Base-by-base conservation (phyloP, 92 coral and sea anemone genomes). In the Parazoanthus darwini region DNA sequence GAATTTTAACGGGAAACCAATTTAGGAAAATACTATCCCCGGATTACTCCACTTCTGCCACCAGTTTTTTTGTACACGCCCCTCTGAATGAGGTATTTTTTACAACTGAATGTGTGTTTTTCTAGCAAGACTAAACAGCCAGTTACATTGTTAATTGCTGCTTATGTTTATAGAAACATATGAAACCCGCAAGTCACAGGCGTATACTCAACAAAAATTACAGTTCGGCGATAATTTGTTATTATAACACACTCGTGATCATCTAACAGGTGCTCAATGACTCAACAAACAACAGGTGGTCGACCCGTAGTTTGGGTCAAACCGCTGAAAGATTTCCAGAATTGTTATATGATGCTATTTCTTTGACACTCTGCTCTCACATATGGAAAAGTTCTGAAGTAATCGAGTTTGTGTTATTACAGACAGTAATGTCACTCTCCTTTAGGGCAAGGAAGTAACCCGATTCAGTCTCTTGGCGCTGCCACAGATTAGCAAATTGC, bases 291-390 rank as follows among this genome's bases (percentile, higher is more conserved):
- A 76, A 76, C 80, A 36, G 80, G 80, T 76, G 80, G 5, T 54
- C 25, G 48, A 37, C 25, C 65, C 42, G 78, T 23, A 16, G 44
- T 71, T 70, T 16, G n/a, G 25, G 38, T 70, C 66, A 70, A 71
- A 72, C 43, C 25, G 68, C 67, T 15, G 68, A 33, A 74, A 33
- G 37, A 15, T 46, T 67, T 72, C 87, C 87, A 71, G 68, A 46
- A 44, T 48, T 46, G 79, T 29, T 48, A 80, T 71, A 33, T 84
- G 87, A 84, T 84, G 50, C 77, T 38, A 82, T 82, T 68, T 46
- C 63, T 42, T 43, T 79, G 54, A 15, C 35, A 13, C 37, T 36
- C 65, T 58, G 14, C 50, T 80, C 73, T 58, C 73, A 33, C 72
- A 14, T 11, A 36, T 26, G 71, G 36, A 56, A 33, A 56, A 9